Evolutionary conservation across 2,797 vertebrate species (phyloP), one percentile per base, ranked within the genome.

Genomic region (Lagodon rhomboides): DNA sequence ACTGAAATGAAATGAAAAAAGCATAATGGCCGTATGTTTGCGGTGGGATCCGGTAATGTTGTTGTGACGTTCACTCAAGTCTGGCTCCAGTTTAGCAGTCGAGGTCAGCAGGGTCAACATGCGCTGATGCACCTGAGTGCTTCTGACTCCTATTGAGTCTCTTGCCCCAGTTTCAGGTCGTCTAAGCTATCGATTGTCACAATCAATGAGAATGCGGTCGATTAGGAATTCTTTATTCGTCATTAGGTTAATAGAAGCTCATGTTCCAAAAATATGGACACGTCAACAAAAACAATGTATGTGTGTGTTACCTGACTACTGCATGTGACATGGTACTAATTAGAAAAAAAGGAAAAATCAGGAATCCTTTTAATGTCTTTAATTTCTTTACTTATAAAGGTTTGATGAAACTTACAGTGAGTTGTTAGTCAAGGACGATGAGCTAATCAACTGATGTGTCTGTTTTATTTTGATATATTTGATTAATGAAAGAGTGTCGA

Each of bases 191-290:
- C 8, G 69, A 84, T 77, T 47, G 12, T 54, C 58, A 13, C 1
- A 50, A 89, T 81, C 72, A 69, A 77, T 86, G 23, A 51, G 8
- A 80, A 68, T 73, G 59, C n/a, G 9, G 9, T 38, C 34, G 34
- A 38, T 38, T 10, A 9, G 9, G 9, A 38, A 38, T 38, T 38
- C 34, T 38, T 10, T 38, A 38, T 38, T 38, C 2, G 34, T 38
- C 34, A 10, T 34, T 34, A 34, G 34, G 34, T 34, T 38, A 38
- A 38, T 1, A 2, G 9, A 38, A 34, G 6, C 34, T 34, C 6
- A 8, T 34, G 34, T 34, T 34, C 34, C 34, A 34, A 34, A 34
- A 34, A 34, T 34, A 34, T 34, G 34, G 34, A 34, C 7, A 5
- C 30, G 5, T 30, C 34, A 34, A 34, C 34, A 34, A 34, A 34